Base-by-base conservation (phyloP, 2,888 invertebrate genomes). In the Nemurella pictetii region DNA sequence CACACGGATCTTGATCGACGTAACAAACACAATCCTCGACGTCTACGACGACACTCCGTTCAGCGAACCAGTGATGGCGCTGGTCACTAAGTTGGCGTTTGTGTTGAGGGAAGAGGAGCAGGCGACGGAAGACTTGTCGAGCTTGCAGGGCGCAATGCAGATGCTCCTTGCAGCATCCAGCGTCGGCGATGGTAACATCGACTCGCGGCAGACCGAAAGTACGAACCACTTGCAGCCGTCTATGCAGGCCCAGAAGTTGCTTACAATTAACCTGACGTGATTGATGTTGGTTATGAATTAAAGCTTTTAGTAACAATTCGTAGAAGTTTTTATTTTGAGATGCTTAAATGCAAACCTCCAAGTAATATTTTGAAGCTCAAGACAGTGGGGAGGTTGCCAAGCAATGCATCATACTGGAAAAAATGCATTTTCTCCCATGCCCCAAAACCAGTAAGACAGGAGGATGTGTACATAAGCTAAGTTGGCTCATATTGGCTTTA, bases 1-100 rank as follows among this genome's bases (percentile, higher is more conserved):
- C 90, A 95, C 95, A 85, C 92, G 94, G 85, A 93, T 95, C 9
- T 89, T 98, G 0, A 92, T 95, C 84, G 95, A 96, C 90, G 95
- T 96, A 20, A 92, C 94, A 0, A 94, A 95, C 90, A 92, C 94
- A 27, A 92, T 98, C 85, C 90, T 97, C 86, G 92, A 96, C 91
- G 93, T 95, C 0, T 96, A 94, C 89, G 95, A 94, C 88, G 93
- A 92, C 85, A 92, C 91, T 88, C 90, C 95, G n/a, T 90, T 92
- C 88, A 93, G 94, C 29, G 92, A 94, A 26, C 91, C 93, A 85
- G 91, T 95, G 74, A 91, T 94, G 78, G 91, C 92, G 86, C 90
- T 94, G 86, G 93, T 96, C 87, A 91, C 92, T 84, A 90, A 92
- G 12, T 91, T 98, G 2, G 91, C 92, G 72, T 90, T 92, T 81